Base-by-base conservation (phyloP, 2,888 invertebrate species). In the Nasonovia ribisnigri region DNA sequence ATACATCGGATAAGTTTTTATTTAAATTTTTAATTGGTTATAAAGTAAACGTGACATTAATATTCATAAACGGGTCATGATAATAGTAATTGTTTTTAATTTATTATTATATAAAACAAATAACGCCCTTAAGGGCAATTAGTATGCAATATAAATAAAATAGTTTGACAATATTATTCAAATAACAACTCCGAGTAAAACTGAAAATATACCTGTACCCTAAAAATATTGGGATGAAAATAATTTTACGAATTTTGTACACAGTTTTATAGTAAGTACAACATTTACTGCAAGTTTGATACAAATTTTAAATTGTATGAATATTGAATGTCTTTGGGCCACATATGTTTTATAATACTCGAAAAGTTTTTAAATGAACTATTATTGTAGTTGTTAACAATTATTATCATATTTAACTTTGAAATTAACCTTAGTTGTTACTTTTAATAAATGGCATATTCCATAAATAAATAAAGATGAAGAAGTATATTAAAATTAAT, bases 41-140 rank as follows among this genome's bases (percentile, higher is more conserved):
- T 86, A 86, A 43, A 11, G 13, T 43, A 86, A 86, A 86, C 43
- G 84, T 86, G 84, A 43, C 43, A 86, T 43, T 86, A 86, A 86
- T 43, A 86, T 86, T 86, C 84, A 86, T 86, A 86, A 86, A 43
- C 43, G 29, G 42, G 24, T 43, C 13, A 86, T 26, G 43, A 43
- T 43, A 42, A 43, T 43, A 86, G 43, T 86, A 43, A 43, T 86
- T 43, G 84, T 13, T 86, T 86, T 86, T 77, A 43, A 43, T 86
- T 86, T 43, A 43, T 86, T 86, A 86, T 43, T 86, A 43, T 43
- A 11, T 43, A 86, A 86, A 43, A 86, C 84, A 86, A 43, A 42
- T 42, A 86, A 86, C 43, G 42, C 43, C 43, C 43, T 43, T 13
- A 86, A 86, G 24, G 24, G 77, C 77, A 36, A 77, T 77, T 77